Evolutionary conservation across 2,797 vertebrate genomes (phyloP), one percentile per base, ranked within the genome.

Genomic region (Chromis chromis): DNA sequence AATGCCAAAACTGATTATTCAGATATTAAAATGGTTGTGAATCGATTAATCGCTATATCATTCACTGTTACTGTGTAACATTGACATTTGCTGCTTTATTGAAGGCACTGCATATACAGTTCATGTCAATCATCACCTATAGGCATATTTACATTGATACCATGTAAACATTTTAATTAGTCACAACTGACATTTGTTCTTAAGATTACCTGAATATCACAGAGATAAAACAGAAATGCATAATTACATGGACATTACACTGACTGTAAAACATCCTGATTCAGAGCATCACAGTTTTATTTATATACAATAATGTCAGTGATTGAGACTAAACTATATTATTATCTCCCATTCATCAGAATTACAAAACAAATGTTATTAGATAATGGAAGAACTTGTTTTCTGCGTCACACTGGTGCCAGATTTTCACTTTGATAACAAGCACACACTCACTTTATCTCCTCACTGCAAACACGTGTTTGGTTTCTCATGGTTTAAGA

Each of bases 181-280:
- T 79, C 81, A 54, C 73, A 58, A 55, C 0, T 57, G 64, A 70
- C 73, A 63, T 78, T 79, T 58, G 19, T 19, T 7, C 21, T 50
- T 12, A 11, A 6, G 27, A 63, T 21, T 16, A 25, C 31, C n/a
- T 48, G n/a, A 40, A 44, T 1, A 33, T 69, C 49, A 39, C 13
- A 1, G 39, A 67, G 50, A 65, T 60, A 16, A 71, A 24, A 36
- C 0, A 14, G 46, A 6, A n/a, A n/a, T 4, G 24, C 14, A 48
- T 42, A 21, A 33, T 25, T 33, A 65, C 48, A 56, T 2, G 54
- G 25, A 28, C 49, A 6, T 65, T 46, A 54, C 22, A 11, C 4
- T 19, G 31, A 9, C n/a, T 28, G 25, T 31, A 21, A 50, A 59
- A 56, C 24, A n/a, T 50, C 14, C 22, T 21, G 11, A 76, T 64